Base-by-base conservation (phyloP, 2,113 vertebrate species). In the Takifugu bimaculatus region DNA sequence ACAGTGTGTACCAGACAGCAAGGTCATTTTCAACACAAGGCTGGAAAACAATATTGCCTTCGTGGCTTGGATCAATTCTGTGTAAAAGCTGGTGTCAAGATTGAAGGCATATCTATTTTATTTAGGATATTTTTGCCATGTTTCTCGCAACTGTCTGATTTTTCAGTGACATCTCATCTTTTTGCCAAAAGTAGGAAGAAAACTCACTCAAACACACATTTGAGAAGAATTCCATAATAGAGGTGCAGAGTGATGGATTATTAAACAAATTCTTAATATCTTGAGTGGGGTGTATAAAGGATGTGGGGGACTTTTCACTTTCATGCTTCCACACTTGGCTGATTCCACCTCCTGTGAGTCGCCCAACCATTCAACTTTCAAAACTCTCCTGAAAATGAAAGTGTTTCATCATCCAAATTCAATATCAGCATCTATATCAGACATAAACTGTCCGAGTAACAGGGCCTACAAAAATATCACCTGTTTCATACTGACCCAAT, bases 211-310 rank as follows among this genome's bases (percentile, higher is more conserved):
- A 65, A 54, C 20, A n/a, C 39, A 49, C 25, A 65, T 39, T 39
- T n/a, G 35, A 9, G 54, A n/a, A 54, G 57, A 50, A 69, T 15
- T n/a, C 25, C 32, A 62, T 65, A 13, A 56, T 43, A 63, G 39
- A 75, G 49, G 44, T 29, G 51, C 32, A n/a, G 45, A 50, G 43
- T 0, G 15, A 75, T 63, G 77, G 26, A 70, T 78, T 65, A 73
- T 75, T 75, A 29, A 73, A 68, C 53, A 50, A 44, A 27, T 39
- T 56, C 61, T 25, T 50, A 53, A 65, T 42, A 54, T 75, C 57
- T 14, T 56, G 51, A 70, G 62, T 28, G 42, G 43, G 57, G n/a
- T 59, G 57, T 53, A 53, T 44, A 48, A 54, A 56, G 72, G 72
- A 62, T 71, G 25, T 11, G 29, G 2, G 50, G 60, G 60, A 57